Conservation (phyloP, 2,888 invertebrate genomes). For the Drosophila eohydei region DNA sequence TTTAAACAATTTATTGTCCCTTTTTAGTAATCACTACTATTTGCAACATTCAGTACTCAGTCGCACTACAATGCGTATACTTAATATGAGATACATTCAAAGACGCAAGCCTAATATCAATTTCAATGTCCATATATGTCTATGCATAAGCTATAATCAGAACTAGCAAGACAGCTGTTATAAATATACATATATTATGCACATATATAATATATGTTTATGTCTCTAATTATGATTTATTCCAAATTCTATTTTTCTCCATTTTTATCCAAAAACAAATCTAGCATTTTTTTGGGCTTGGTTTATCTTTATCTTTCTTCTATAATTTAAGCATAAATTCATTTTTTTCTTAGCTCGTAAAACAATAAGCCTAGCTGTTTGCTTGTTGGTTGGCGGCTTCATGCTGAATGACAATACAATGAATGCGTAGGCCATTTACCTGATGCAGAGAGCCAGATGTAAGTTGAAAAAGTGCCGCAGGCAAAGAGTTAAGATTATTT, state of each 20-base stretch:
- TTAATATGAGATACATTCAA: neutral
- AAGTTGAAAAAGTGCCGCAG: conserved; percentile 31
- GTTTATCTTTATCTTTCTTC: conserved; percentile 7
- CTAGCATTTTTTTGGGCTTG: neutral
- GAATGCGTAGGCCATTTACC: conserved; percentile 53
- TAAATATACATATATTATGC: no score
- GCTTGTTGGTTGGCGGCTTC: conserved; percentile 6
- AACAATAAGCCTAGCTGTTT: conserved; percentile 11
- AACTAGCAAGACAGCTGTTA: neutral
- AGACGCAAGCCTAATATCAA: neutral
- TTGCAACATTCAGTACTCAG: no score
- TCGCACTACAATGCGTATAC: neutral
- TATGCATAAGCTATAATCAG: neutral
- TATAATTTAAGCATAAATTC: neutral
- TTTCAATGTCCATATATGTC: neutral
- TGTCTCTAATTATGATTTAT: conserved; percentile 1
- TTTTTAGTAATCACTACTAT: no score
- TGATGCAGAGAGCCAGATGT: conserved; percentile 26
- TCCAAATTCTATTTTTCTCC: neutral
- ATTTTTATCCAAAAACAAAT: neutral
- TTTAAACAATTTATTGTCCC: no score
- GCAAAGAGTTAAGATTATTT: conserved; percentile 42
- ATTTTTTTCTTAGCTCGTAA: neutral
- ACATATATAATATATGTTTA: neutral
- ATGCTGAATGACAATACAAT: conserved; percentile 27